A percentile compares a stretch with the other conserved stretches of the same genome.
phyloP scores from a whole-genome alignment of 2,113 vertebrate genomes.

The Megaptera novaeangliae region DNA sequence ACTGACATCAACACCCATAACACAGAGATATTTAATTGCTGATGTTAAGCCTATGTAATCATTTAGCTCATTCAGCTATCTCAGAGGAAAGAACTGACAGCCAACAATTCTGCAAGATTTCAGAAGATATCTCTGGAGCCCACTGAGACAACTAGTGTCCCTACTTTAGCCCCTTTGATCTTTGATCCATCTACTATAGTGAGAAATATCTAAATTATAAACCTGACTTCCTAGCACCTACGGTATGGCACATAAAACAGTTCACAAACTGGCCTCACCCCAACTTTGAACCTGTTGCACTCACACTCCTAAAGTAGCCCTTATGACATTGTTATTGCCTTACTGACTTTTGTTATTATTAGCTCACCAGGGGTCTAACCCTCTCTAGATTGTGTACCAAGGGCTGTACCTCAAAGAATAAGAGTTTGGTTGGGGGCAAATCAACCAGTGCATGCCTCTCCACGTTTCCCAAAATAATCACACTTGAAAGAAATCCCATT shows the following conservation, averaged over 20 bases:
- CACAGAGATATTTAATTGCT: background rate
- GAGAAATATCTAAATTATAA: background rate
- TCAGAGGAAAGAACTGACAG: background rate
- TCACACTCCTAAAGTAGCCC: background rate
- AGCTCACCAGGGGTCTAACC: background rate
- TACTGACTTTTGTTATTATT: background rate
- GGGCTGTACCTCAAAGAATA: background rate
- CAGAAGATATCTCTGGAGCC: background rate
- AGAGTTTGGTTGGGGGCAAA: background rate
- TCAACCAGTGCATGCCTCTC: background rate
- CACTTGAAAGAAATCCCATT: background rate
- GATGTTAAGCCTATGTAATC: background rate
- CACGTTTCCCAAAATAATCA: background rate
- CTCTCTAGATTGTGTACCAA: background rate
- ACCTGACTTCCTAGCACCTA: background rate
- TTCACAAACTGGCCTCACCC: background rate
- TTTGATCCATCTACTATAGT: background rate
- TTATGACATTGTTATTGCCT: too few relatives aligned
- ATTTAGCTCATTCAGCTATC: background rate
- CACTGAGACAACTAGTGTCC: background rate
- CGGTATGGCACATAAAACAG: background rate
- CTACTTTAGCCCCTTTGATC: background rate
- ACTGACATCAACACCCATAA: background rate
- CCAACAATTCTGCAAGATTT: background rate
- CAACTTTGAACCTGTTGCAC: background rate